Conservation (phyloP, 2,113 vertebrate species). For the Charina bottae region DNA sequence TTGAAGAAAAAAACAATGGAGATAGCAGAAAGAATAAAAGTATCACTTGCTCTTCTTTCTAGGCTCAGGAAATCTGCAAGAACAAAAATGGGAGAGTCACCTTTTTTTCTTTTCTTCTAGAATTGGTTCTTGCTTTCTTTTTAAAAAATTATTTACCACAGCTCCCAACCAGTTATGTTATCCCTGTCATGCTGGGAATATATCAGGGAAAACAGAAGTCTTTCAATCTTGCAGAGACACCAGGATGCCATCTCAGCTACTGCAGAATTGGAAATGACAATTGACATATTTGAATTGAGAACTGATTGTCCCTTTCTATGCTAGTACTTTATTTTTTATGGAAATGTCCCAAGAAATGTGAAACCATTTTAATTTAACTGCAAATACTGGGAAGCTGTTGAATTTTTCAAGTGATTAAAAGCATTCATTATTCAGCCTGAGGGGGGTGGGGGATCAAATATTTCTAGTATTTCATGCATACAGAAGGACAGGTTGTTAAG, state of each 20-base stretch:
- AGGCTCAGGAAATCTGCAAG: not conserved
- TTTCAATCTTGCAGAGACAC: not conserved
- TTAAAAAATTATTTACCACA: not conserved
- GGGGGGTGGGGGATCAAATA: conserved; percentile 20
- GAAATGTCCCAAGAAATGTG: conserved; percentile 37
- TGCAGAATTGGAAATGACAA: not conserved
- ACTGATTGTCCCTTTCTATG: conserved; percentile 19
- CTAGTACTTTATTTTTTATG: not conserved
- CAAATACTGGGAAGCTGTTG: conserved; percentile 45
- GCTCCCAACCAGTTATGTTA: not conserved
- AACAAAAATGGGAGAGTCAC: not conserved
- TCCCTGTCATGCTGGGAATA: not conserved
- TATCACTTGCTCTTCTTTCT: not conserved
- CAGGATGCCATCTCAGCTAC: not conserved
- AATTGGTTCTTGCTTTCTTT: not conserved
- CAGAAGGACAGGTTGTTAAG: conserved; percentile 56
- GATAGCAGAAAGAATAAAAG: not conserved
- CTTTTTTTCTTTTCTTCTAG: not conserved
- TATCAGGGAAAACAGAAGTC: not conserved
- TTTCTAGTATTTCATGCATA: conserved; percentile 34
- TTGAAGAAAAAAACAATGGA: not conserved
- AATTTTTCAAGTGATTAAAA: conserved; percentile 50
- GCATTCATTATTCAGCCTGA: conserved; percentile 34
- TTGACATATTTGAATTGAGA: not conserved
- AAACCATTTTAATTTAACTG: conserved; percentile 56